A percentile compares a stretch with the other conserved stretches of the same genome.
Evolutionary conservation across 2,888 invertebrate genomes (phyloP).

Genomic region (Pristionchus mayeri): DNA sequence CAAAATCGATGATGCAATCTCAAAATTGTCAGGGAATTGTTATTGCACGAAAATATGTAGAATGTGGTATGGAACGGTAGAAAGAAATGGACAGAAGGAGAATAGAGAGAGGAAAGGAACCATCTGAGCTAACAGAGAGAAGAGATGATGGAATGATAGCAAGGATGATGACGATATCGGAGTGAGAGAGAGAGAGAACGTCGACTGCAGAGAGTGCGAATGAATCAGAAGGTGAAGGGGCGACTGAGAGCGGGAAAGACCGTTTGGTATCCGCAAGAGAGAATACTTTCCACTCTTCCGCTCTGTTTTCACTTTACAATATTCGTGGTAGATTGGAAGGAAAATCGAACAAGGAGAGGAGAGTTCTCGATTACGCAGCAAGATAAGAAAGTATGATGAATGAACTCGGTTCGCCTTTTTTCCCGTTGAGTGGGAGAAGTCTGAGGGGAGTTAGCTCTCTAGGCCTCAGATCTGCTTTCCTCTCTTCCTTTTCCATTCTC

Average conservation of each 20-base stretch:
- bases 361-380: not conserved
- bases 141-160: slow-evolving; percentile 34
- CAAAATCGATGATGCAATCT: too few species aligned
- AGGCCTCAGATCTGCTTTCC: not conserved
- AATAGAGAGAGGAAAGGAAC: not conserved
- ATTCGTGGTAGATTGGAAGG: not conserved
- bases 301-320: not conserved
- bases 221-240: not conserved
- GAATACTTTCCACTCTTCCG: not conserved
- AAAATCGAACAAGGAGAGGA: too few species aligned
- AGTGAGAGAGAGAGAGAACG: not conserved
- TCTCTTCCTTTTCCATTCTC: slow-evolving; percentile 7
- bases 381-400: not conserved
- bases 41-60: too few species aligned
- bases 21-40: too few species aligned
- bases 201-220: not conserved
- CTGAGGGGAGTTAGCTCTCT: not conserved
- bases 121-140: slow-evolving; percentile 5
- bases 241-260: not conserved
- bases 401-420: not conserved
- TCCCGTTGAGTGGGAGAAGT: not conserved
- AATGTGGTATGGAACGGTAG: not conserved
- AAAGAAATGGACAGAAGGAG: not conserved
- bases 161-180: slow-evolving; percentile 17
- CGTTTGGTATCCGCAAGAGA: not conserved